Evolutionary conservation across 2,113 vertebrate species (phyloP).

Genomic region (Gavialis gangeticus): DNA sequence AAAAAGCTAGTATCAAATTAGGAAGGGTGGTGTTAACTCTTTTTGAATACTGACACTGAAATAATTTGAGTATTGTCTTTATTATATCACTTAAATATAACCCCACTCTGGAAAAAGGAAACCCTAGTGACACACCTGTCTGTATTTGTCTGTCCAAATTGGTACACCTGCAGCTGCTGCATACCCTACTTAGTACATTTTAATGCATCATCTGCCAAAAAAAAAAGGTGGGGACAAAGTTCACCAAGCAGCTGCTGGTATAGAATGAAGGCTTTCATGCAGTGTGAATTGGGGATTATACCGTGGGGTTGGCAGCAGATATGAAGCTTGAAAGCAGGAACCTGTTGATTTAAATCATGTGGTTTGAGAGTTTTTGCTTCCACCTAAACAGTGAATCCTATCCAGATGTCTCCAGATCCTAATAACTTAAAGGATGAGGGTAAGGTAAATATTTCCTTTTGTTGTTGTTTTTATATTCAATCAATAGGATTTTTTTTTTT

Average conservation of each 20-base stretch:
- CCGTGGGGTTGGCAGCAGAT: constrained; percentile 68
- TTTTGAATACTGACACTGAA: not conserved
- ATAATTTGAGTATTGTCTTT: constrained; percentile 14
- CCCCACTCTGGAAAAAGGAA: constrained; percentile 12
- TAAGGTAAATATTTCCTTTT: not conserved
- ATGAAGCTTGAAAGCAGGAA: constrained; percentile 62
- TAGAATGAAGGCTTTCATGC: constrained; percentile 74
- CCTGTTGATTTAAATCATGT: constrained; percentile 49
- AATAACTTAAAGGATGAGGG: not conserved
- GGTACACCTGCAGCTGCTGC: constrained; percentile 64
- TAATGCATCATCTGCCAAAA: constrained; percentile 74
- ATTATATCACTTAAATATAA: constrained; percentile 38
- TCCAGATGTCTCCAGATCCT: not conserved
- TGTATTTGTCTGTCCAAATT: constrained; percentile 57
- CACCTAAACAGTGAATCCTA: not conserved
- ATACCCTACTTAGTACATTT: constrained; percentile 60
- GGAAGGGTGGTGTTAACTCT: not conserved
- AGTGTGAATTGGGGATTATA: constrained; percentile 59
- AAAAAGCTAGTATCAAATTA: not conserved
- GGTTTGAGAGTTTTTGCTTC: constrained; percentile 30
- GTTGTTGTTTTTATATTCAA: not conserved
- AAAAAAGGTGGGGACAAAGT: constrained; percentile 30
- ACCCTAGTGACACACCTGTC: constrained; percentile 36
- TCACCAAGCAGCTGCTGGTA: constrained; percentile 73
- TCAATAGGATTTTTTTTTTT: not conserved